A percentile compares a stretch with the other conserved stretches of the same genome.
These are phyloP conservation scores for Aplidium turbinatum DNA, from an alignment of 23 tunicate species.

Conservation along the genomic window DNA sequence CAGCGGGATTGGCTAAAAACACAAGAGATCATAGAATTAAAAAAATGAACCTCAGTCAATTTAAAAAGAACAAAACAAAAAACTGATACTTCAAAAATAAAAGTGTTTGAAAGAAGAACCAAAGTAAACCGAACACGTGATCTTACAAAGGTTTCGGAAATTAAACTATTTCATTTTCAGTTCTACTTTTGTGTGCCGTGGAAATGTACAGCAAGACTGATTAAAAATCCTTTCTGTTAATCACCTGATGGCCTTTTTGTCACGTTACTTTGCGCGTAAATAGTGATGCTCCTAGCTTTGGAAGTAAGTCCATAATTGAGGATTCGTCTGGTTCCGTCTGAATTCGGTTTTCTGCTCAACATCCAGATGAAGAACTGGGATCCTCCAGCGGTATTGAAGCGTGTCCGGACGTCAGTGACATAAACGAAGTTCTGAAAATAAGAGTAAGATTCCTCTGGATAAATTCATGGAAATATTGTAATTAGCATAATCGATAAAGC, in stretches of 20 bases:
- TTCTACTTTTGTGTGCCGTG: too few relatives aligned
- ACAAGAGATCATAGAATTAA: neutral
- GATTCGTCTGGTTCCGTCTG: neutral
- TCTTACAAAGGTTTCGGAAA: too few relatives aligned
- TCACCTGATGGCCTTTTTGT: constrained; percentile 30
- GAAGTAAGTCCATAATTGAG: constrained; percentile 3
- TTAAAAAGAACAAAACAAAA: too few relatives aligned
- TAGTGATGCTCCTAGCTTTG: constrained; percentile 67
- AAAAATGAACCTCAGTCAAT: neutral
- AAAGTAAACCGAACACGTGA: too few relatives aligned
- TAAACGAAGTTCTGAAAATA: constrained; percentile 60
- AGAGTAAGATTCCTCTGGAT: too few relatives aligned
- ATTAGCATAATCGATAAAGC: too few relatives aligned
- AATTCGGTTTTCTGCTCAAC: constrained; percentile 4
- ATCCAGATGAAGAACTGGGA: constrained; percentile 38
- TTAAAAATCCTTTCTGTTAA: neutral
- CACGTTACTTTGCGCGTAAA: constrained; percentile 15
- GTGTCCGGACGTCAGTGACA: constrained; percentile 54
- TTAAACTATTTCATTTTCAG: too few relatives aligned
- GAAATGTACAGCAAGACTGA: too few relatives aligned
- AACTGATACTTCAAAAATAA: neutral
- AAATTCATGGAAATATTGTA: too few relatives aligned
- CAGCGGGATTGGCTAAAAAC: constrained; percentile 24
- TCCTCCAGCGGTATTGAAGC: constrained; percentile 26
- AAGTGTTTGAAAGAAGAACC: neutral